A percentile compares a stretch with the other conserved stretches of the same genome.
Evolutionary conservation across 1,140 invertebrate species (phyloP).

Genomic region (Aradophagus sp.): DNA sequence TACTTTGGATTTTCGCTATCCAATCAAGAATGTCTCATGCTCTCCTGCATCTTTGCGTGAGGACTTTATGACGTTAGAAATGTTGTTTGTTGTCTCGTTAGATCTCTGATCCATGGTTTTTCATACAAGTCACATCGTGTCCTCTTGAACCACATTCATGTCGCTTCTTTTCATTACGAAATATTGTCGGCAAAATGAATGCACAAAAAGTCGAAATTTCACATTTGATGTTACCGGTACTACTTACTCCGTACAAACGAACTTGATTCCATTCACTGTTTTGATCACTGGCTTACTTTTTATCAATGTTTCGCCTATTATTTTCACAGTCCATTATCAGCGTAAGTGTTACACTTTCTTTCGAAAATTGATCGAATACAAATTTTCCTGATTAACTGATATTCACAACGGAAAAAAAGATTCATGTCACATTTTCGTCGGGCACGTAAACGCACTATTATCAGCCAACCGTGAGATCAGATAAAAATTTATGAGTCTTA

Average conservation of each 20-base stretch:
- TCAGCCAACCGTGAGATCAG: constrained; percentile 8
- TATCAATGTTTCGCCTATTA: constrained; percentile 5
- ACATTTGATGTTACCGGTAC: constrained; percentile 8
- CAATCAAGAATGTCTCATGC: no score
- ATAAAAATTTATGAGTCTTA: constrained; percentile 16
- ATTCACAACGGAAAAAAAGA: constrained; percentile 5
- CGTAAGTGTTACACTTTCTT: constrained; percentile 17
- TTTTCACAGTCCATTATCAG: constrained; percentile 12
- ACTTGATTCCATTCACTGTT: constrained; percentile 8
- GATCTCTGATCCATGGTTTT: constrained; percentile 22
- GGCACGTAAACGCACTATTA: constrained; percentile 1
- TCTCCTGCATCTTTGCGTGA: no score
- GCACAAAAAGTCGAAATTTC: constrained; percentile 15
- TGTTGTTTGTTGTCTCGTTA: constrained; percentile 26
- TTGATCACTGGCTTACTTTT: constrained; percentile 13
- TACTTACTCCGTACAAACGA: constrained; percentile 10
- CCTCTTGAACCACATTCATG: constrained; percentile 40
- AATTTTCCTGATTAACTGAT: constrained; percentile 16
- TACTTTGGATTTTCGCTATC: no score
- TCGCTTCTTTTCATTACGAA: constrained; percentile 17
- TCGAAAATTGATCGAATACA: constrained; percentile 8
- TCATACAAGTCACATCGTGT: constrained; percentile 40
- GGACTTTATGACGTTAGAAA: constrained; percentile 11
- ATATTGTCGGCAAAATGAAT: constrained; percentile 21
- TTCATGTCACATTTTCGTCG: not conserved